Conservation (phyloP, 2,797 vertebrate species). For the Aviceda leuphotes region DNA sequence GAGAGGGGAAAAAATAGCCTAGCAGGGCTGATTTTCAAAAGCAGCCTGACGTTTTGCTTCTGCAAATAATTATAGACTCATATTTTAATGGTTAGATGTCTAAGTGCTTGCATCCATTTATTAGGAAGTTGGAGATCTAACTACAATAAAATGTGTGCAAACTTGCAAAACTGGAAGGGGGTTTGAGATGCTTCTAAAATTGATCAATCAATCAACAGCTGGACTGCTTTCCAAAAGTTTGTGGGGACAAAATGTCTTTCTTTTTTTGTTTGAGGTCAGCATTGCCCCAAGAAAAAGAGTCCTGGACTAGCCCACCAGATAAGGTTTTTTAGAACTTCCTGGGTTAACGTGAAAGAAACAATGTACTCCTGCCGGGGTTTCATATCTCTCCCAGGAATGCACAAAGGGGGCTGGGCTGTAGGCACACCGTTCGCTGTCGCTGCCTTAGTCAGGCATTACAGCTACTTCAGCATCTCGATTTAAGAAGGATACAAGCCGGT, state of each 20-base stretch:
- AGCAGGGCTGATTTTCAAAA: constrained; percentile 17
- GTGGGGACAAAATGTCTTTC: neutral
- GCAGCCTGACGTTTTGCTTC: neutral
- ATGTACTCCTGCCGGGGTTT: neutral
- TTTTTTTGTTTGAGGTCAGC: neutral
- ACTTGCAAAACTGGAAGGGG: neutral
- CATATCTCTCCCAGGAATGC: neutral
- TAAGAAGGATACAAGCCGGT: neutral
- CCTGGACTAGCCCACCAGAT: neutral
- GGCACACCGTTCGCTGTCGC: neutral
- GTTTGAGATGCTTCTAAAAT: neutral
- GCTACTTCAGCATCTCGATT: neutral
- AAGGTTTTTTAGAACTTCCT: neutral
- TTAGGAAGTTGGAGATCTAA: neutral
- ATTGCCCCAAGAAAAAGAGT: neutral
- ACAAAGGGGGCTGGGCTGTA: neutral
- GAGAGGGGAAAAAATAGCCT: neutral
- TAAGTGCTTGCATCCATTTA: constrained; percentile 2
- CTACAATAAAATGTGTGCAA: neutral
- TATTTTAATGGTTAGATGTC: neutral
- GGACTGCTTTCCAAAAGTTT: neutral
- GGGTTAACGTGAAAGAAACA: neutral
- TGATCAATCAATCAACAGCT: neutral
- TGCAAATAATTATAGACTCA: constrained; percentile 20
- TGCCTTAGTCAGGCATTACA: neutral